Base-by-base conservation (phyloP, 30 jellyfish, hydroid and myxozoan genomes). In the Mastigias papua region DNA sequence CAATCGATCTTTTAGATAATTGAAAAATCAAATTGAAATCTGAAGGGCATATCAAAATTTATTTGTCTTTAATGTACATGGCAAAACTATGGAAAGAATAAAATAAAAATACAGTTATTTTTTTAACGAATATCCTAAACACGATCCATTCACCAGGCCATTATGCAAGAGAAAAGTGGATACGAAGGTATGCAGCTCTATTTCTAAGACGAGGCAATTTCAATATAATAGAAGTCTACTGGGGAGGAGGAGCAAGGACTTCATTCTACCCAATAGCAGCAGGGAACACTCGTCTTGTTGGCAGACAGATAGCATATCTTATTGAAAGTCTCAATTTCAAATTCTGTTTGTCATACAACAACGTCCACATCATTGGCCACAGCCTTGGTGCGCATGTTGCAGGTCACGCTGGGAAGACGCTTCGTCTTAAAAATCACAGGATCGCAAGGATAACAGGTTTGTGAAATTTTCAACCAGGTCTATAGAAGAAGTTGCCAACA, bases 381-480 rank as follows among this genome's bases (percentile, higher is more conserved):
- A 89, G 97, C 25, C 86, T 94, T 30, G 99, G 99, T 10, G 96
- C 93, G 6, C 99, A 94, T 10, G 60, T 64, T 19, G 89, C 92
- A 20, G 97, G 97, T 0, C 89, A 49, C 70, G 97, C 94, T 19
- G 99, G 99, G 17, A 80, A 92, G 48, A 66, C 65, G 50, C 82
- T 89, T 60, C 82, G 97, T n/a, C 27, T 78, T 46, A 80, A 69
- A 34, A 96, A 93, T 23, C 79, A 82, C 31, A 49, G 31, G 15
- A 50, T 94, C n/a, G 91, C 94, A 16, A 72, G 99, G 48, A 94
- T 94, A 27, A 89, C 99, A 81, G 99, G 99, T 94, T 69, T 28
- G 81, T 33, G n/a, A n/a, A n/a, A n/a, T n/a, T n/a, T n/a, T n/a
- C n/a, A n/a, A 17, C 13, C 50, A 67, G 46, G 8, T 13, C 27